Conservation (phyloP, 2,888 invertebrate genomes). For the Hirtodrosophila trivittata region DNA sequence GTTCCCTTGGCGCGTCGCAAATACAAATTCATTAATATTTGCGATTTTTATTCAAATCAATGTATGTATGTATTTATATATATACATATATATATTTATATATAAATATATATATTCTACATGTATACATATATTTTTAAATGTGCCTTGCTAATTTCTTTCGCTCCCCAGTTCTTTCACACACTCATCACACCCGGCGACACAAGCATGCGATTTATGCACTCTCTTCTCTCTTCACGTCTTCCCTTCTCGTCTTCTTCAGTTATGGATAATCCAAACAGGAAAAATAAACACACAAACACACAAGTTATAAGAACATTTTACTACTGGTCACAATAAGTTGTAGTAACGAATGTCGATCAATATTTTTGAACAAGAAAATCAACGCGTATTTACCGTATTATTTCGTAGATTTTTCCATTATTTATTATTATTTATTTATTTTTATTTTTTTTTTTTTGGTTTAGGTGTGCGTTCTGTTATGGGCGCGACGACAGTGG, state of each 20-base stretch:
- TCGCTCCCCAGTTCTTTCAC: conserved; percentile 21
- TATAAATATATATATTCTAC: conserved; percentile 2
- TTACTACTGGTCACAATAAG: conserved; percentile 18
- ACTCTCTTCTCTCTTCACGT: conserved; percentile 17
- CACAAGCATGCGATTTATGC: conserved; percentile 25
- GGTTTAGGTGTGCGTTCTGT: conserved; percentile 18
- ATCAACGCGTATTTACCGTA: conserved; percentile 16
- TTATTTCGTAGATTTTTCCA: conserved; percentile 18
- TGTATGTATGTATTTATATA: background rate
- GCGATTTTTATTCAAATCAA: conserved; percentile 55
- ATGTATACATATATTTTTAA: conserved; percentile 18
- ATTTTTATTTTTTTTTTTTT: conserved; percentile 17
- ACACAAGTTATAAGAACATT: conserved; percentile 6
- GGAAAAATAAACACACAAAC: conserved; percentile 26
- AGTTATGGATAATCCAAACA: conserved; percentile 15
- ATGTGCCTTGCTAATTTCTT: conserved; percentile 43
- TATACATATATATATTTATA: conserved; percentile 22
- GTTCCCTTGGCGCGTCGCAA: conserved; percentile 45
- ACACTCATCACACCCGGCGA: conserved; percentile 43
- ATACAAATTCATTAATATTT: conserved; percentile 55
- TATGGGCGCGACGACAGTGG: conserved; percentile 22
- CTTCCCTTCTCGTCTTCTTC: background rate
- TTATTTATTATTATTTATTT: conserved; percentile 22
- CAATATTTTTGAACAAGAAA: conserved; percentile 30
- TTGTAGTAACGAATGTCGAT: conserved; percentile 41